These are phyloP conservation scores for Mastigias papua DNA, from an alignment of 30 jellyfish, hydroid and myxozoan species.

Conservation along the genomic window DNA sequence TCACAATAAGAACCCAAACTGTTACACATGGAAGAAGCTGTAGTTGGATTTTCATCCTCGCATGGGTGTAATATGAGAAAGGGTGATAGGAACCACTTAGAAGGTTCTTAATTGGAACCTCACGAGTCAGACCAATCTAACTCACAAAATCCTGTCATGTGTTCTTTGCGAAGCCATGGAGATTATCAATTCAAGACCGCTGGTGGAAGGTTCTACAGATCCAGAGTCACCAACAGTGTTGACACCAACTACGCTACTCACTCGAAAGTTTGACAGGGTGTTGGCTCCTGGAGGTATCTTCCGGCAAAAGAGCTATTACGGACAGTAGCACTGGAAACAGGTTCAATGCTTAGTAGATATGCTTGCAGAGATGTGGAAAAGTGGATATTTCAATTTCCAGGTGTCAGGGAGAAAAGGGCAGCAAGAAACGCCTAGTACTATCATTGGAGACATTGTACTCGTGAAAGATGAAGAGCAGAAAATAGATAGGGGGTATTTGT, in stretches of 20 bases:
- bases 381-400: no score
- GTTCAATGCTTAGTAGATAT: no score
- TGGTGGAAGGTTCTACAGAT: slow-evolving; percentile 36
- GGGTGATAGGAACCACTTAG: slow-evolving; percentile 37
- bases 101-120: slow-evolving; percentile 24
- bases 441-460: neutral
- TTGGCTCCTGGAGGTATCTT: slow-evolving; percentile 7
- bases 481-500: neutral
- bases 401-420: no score
- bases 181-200: slow-evolving; percentile 50
- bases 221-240: slow-evolving; percentile 44
- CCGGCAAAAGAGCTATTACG: neutral
- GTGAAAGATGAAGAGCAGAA: neutral
- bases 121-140: neutral
- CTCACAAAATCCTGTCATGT: slow-evolving; percentile 41
- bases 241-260: slow-evolving; percentile 44
- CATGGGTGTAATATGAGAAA: slow-evolving; percentile 71
- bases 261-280: slow-evolving; percentile 24
- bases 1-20: no score
- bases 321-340: neutral
- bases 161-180: slow-evolving; percentile 44
- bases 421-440: no score
- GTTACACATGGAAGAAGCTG: no score
- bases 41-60: slow-evolving; percentile 50
- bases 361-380: no score